Conservation (phyloP, 2,888 invertebrate genomes). For the Tipula unca region DNA sequence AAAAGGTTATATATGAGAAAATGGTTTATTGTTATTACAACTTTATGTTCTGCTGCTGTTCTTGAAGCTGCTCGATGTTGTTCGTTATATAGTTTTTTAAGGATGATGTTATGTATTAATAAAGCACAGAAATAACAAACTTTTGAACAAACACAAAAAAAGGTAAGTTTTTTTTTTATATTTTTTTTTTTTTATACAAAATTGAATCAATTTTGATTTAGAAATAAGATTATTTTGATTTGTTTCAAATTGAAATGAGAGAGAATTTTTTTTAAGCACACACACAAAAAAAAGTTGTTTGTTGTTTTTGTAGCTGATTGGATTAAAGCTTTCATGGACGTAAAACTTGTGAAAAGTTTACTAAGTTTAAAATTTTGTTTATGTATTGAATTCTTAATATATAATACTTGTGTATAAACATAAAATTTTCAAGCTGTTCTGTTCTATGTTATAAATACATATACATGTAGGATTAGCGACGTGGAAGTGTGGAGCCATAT, state of each 20-base stretch:
- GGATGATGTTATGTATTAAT: not conserved
- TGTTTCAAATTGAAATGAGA: not conserved
- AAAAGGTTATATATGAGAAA: not conserved
- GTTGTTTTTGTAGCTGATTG: not conserved
- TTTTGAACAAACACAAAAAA: not conserved
- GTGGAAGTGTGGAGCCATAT: not conserved
- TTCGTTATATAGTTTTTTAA: not conserved
- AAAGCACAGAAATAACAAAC: not conserved
- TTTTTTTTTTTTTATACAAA: not conserved
- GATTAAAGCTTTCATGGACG: not conserved
- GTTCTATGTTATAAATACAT: not conserved
- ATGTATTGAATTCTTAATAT: not conserved
- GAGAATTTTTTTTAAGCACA: not conserved
- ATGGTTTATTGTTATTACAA: not conserved
- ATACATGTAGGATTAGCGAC: not conserved
- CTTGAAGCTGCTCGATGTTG: not conserved
- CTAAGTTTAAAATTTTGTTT: not conserved
- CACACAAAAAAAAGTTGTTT: not conserved
- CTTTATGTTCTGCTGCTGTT: not conserved
- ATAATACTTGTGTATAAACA: not conserved
- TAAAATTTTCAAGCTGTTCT: not conserved
- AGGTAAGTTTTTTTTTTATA: not conserved
- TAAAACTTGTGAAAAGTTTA: not conserved
- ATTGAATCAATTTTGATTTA: conserved; percentile 8
- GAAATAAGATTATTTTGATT: conserved; percentile 14